Conservation (phyloP, 1,140 invertebrate genomes). For the Orussus abietinus region DNA sequence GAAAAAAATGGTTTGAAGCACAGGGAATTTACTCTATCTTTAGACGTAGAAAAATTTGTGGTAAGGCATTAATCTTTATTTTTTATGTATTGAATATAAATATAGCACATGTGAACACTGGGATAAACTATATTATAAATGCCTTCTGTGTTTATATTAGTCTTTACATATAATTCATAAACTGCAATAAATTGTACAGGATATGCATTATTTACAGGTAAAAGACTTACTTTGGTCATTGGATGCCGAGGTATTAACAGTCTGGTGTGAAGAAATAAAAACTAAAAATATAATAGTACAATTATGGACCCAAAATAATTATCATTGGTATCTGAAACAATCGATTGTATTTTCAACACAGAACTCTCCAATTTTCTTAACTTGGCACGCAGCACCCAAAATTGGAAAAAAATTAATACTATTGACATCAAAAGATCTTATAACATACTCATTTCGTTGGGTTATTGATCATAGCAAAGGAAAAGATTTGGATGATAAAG, state of each 20-base stretch:
- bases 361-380: slow-evolving; percentile 51
- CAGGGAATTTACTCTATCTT: slow-evolving; percentile 73
- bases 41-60: slow-evolving; percentile 52
- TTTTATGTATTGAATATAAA: slow-evolving; percentile 7
- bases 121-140: too few species aligned
- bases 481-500: slow-evolving; percentile 52
- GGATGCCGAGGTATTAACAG: slow-evolving; percentile 72
- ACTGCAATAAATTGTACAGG: slow-evolving; percentile 11
- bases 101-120: too few species aligned
- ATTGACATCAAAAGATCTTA: slow-evolving; percentile 53
- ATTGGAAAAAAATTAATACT: slow-evolving; percentile 36
- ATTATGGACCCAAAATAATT: slow-evolving; percentile 80
- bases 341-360: slow-evolving; percentile 54
- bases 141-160: not conserved
- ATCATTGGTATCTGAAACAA: slow-evolving; percentile 89
- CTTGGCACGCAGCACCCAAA: slow-evolving; percentile 53
- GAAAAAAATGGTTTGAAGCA: slow-evolving; percentile 91
- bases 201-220: slow-evolving; percentile 47
- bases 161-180: slow-evolving; percentile 3
- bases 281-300: slow-evolving; percentile 55
- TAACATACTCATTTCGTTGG: slow-evolving; percentile 63
- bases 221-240: slow-evolving; percentile 70
- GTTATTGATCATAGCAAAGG: slow-evolving; percentile 56
- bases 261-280: slow-evolving; percentile 54
- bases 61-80: slow-evolving; percentile 31